Conservation (phyloP, 1,140 invertebrate species). For the Harlomillsia oculata region DNA sequence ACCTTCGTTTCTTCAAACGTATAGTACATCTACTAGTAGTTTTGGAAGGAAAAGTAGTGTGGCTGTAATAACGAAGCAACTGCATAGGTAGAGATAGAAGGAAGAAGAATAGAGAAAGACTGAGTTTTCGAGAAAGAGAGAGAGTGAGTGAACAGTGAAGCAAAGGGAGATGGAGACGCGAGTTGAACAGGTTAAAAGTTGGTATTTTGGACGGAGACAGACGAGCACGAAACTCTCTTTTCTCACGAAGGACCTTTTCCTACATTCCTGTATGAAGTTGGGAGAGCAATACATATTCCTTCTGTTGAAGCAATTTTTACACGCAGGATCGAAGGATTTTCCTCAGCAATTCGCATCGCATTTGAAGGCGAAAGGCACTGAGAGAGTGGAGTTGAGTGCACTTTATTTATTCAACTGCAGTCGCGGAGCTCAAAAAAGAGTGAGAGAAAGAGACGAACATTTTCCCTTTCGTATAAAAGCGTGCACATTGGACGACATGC, state of each 20-base stretch:
- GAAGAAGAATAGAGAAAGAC: too few species aligned
- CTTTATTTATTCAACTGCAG: conserved; percentile 25
- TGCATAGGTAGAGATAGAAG: too few species aligned
- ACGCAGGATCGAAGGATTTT: conserved; percentile 22
- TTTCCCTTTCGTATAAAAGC: not conserved
- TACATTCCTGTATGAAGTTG: not conserved
- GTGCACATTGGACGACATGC: too few species aligned
- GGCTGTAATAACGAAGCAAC: too few species aligned
- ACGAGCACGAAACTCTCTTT: too few species aligned
- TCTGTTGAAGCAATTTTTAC: conserved; percentile 13
- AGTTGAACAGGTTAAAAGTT: conserved; percentile 16
- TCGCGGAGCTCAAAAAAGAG: too few species aligned
- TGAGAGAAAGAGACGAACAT: not conserved
- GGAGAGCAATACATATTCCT: conserved; percentile 4
- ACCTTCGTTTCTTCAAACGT: too few species aligned
- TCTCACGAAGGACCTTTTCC: not conserved
- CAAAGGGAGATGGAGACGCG: conserved; percentile 5
- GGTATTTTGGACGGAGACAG: conserved; percentile 11
- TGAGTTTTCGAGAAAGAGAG: too few species aligned
- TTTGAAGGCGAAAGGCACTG: conserved; percentile 10
- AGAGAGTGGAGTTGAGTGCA: conserved; percentile 20
- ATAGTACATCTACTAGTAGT: too few species aligned
- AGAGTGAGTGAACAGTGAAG: not conserved
- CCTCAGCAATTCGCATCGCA: conserved; percentile 22
- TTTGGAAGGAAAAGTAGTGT: too few species aligned